phyloP scores from a whole-genome alignment of 2,797 vertebrate genomes.

The Euthynnus affinis region DNA sequence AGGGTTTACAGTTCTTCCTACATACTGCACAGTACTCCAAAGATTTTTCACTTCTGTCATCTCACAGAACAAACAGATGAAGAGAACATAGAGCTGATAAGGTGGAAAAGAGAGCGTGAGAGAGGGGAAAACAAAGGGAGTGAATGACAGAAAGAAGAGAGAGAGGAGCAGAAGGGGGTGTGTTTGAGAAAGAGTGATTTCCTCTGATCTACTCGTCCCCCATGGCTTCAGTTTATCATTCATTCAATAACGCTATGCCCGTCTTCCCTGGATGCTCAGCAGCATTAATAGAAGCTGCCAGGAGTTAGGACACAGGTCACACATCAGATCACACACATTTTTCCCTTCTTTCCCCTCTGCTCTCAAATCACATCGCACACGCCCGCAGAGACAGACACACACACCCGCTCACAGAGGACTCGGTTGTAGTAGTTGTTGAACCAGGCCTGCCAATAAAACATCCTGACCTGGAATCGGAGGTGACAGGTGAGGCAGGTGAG shows the following conservation, averaged over 20 bases:
- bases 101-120: not conserved
- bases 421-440: constrained; percentile 16
- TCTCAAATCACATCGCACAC: constrained; percentile 18
- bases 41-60: constrained; percentile 32
- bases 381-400: constrained; percentile 10
- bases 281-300: constrained; percentile 30
- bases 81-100: constrained; percentile 12
- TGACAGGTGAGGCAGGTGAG: constrained; percentile 68
- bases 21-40: constrained; percentile 3
- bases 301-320: constrained; percentile 8
- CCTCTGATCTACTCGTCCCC: constrained; percentile 10
- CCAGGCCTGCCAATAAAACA: constrained; percentile 47
- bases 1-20: not conserved
- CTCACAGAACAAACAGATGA: constrained; percentile 28
- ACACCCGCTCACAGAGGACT: constrained; percentile 9
- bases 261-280: constrained; percentile 15
- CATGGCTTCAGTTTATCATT: constrained; percentile 48
- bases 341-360: not conserved
- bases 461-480: constrained; percentile 59
- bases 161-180: not conserved
- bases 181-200: constrained; percentile 21
- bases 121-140: constrained; percentile 28
- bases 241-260: constrained; percentile 18
- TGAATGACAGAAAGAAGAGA: constrained; percentile 19
- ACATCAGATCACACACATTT: constrained; percentile 22